Evolutionary conservation across 2,888 invertebrate species (phyloP).

Genomic region (Coenonympha glycerion): DNA sequence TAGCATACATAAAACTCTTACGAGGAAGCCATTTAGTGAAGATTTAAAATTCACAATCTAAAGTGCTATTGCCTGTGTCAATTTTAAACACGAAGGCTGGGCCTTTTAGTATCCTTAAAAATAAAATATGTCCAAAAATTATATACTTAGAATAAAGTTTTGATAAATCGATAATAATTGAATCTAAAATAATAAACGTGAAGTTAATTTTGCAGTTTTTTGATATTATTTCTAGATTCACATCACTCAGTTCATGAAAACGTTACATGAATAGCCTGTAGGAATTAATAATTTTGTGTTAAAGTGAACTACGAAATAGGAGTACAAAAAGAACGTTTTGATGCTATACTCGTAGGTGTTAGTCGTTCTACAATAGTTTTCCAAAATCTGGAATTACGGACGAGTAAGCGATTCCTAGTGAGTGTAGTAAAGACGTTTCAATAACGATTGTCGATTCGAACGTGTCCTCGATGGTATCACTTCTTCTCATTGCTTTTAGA

Average conservation of each 20-base stretch:
- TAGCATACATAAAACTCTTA: slow-evolving; percentile 4
- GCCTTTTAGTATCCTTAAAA: not conserved
- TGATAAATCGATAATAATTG: too few relatives aligned
- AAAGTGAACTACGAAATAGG: too few relatives aligned
- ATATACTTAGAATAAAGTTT: too few relatives aligned
- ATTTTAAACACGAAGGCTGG: not conserved
- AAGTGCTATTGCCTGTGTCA: slow-evolving; percentile 1
- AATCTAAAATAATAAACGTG: too few relatives aligned
- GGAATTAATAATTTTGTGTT: too few relatives aligned
- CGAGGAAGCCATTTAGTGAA: not conserved
- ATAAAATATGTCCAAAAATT: too few relatives aligned
- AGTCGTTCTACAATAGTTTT: not conserved
- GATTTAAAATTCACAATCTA: slow-evolving; percentile 4
- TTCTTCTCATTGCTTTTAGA: slow-evolving; percentile 1
- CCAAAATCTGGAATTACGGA: not conserved
- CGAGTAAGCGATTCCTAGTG: not conserved
- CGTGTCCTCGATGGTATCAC: slow-evolving; percentile 7
- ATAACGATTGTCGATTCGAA: slow-evolving; percentile 4
- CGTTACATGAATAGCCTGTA: too few relatives aligned
- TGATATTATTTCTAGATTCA: too few relatives aligned
- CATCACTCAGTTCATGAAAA: too few relatives aligned
- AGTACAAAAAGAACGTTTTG: not conserved
- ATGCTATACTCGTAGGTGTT: not conserved
- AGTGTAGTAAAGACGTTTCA: slow-evolving; percentile 6
- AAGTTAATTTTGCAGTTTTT: too few relatives aligned